Conservation (phyloP, 2,888 invertebrate species). For the Netelia melanura region DNA sequence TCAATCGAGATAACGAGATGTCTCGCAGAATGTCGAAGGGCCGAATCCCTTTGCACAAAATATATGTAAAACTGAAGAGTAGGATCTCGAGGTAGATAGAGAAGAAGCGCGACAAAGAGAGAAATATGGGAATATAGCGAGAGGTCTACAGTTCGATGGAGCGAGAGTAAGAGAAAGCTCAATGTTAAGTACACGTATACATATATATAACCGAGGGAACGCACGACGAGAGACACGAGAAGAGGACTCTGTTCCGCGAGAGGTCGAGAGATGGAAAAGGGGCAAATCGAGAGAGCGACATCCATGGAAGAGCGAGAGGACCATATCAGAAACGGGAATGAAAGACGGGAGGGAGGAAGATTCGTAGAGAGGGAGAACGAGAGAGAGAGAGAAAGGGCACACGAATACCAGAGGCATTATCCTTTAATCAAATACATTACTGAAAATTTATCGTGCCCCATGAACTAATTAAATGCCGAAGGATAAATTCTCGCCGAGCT, state of each 20-base stretch:
- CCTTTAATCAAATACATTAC: constrained; percentile 85
- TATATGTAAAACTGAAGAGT: constrained; percentile 61
- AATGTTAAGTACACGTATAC: constrained; percentile 51
- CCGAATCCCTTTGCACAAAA: constrained; percentile 63
- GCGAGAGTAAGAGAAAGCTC: constrained; percentile 59
- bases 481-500: constrained; percentile 82
- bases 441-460: constrained; percentile 84
- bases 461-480: constrained; percentile 85
- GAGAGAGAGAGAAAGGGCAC: constrained; percentile 60
- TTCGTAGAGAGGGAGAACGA: constrained; percentile 71
- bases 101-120: constrained; percentile 43
- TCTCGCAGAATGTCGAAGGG: constrained; percentile 74
- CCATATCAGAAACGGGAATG: constrained; percentile 43
- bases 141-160: constrained; percentile 13
- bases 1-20: constrained; percentile 78
- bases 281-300: constrained; percentile 59
- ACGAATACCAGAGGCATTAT: constrained; percentile 82
- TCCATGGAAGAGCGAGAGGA: constrained; percentile 44
- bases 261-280: constrained; percentile 55
- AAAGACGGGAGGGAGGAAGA: constrained; percentile 65
- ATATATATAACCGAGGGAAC: constrained; percentile 37
- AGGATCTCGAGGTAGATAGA: constrained; percentile 49
- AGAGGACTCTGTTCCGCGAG: constrained; percentile 52
- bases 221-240: constrained; percentile 39
- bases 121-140: constrained; percentile 18